These are phyloP conservation scores for Ceuthmochares aereus DNA, from an alignment of 2,113 vertebrate genomes.

Conservation along the genomic window DNA sequence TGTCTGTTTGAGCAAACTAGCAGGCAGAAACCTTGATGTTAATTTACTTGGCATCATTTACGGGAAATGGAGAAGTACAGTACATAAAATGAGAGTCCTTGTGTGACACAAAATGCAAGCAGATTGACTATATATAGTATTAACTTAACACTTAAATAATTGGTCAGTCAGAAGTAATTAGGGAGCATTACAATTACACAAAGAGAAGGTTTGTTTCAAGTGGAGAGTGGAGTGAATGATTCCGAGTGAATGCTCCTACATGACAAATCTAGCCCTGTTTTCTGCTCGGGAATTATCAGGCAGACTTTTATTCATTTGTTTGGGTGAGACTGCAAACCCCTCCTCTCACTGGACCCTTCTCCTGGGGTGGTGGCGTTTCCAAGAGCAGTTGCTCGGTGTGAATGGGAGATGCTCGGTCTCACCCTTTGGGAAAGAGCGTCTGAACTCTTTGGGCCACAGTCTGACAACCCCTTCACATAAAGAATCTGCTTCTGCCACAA, in stretches of 20 bases:
- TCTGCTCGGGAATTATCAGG: not conserved
- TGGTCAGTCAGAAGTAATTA: slow-evolving; percentile 42
- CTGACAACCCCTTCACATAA: not conserved
- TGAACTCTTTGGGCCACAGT: not conserved
- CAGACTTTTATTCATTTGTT: not conserved
- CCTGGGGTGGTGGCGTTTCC: not conserved
- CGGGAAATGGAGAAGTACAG: not conserved
- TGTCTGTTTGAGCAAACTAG: slow-evolving; percentile 8
- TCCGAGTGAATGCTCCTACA: not conserved
- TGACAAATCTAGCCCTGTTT: slow-evolving; percentile 15
- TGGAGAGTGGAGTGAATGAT: not conserved
- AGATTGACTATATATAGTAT: slow-evolving; percentile 26
- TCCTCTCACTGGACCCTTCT: not conserved
- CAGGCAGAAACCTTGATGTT: slow-evolving; percentile 25
- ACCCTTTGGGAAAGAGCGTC: not conserved
- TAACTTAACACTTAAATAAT: slow-evolving; percentile 24
- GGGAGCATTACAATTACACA: not conserved
- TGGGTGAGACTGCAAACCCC: not conserved
- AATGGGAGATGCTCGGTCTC: not conserved
- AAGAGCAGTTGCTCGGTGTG: not conserved
- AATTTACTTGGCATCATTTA: slow-evolving; percentile 38
- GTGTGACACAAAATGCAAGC: not conserved
- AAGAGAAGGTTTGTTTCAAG: slow-evolving; percentile 30
- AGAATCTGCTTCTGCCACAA: not conserved
- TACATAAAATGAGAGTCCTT: slow-evolving; percentile 11